Evolutionary conservation across 2,888 invertebrate genomes (phyloP), one percentile per base, ranked within the genome.

Genomic region (Hemithea aestivaria): DNA sequence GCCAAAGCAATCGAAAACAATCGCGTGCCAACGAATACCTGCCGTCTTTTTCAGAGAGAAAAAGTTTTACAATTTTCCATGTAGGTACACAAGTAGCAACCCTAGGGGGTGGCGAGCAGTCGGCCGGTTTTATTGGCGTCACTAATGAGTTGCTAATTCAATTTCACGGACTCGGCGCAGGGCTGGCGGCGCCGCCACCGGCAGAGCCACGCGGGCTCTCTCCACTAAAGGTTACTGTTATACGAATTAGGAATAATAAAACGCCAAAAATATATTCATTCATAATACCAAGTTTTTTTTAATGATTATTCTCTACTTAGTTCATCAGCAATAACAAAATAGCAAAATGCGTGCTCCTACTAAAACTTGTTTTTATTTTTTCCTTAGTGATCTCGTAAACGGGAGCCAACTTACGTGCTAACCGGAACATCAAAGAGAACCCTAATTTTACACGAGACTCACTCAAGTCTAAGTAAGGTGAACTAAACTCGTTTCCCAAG

Each of bases 131-230:
- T 81, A 85, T 85, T 83, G 81, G 83, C 84, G 82, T 78, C 76
- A 82, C 83, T 85, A 85, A 85, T 85, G 84, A 84, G 84, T 85
- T 84, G 83, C 79, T 85, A 87, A 87, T 87, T 85, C 82, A 85
- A 87, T 87, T 85, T 83, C 80, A 83, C 78, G 82, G 80, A 65
- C 72, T 72, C 71, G 74, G 69, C 63, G 62, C 55, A 57, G 63
- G 58, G 57, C 51, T 48, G 64, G 58, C 56, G 53, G 53, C 55
- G 54, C 45, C 48, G 36, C 36, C 39, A 45, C 40, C 35, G 44
- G 23, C 24, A 27, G 40, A 16, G 16, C 3, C 16, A 33, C 41
- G 41, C 32, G 32, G 7, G 20, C 25, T 16, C 10, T 27, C 12
- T 27, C 8, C 39, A 16, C 16, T 5, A 34, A 33, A 23, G 26